Evolutionary conservation across 1,140 invertebrate species (phyloP), one percentile per base, ranked within the genome.

Genomic region (Forficula auricularia): DNA sequence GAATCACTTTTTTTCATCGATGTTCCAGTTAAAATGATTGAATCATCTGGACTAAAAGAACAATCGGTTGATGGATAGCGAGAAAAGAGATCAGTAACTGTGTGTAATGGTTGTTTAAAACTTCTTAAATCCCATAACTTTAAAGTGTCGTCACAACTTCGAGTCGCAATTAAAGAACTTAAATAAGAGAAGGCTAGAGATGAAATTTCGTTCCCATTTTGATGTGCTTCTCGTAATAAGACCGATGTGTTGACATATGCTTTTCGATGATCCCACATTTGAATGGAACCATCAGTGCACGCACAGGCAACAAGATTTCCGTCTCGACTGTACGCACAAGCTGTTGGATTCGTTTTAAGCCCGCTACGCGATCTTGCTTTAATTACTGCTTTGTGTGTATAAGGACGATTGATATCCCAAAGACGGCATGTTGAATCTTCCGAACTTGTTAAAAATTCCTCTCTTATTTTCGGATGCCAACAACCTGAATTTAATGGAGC

Each of bases 201-300:
- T 0, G 84, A 84, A 22, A 88, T 87, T 56, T 95, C 87, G 0
- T 68, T 68, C 4, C 78, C 77, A 50, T 75, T 80, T 43, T 72
- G 65, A 62, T 98, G 95, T 0, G 87, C 90, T 40, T 71, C 75
- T 45, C 88, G 67, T 2, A 89, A 63, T 20, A 83, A 59, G 37
- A 79, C 65, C 0, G 77, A 72, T 0, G 88, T 87, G 54, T 88
- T 92, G 0, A 82, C 79, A 50, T 74, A 79, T 52, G 72, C 79
- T 55, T 77, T 80, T 32, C 91, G 72, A 38, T 89, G 80, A 59
- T 99, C 95, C 94, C 94, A 99, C 62, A 97, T 81, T 61, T 97
- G 92, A 50, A 99, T 80, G 0, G 89, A 95, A 2, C 96, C 96
- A 63, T 99, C 95, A 19, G 77, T 70, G 57, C 95, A 98, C 0